Evolutionary conservation across 2,888 invertebrate genomes (phyloP), one percentile per base, ranked within the genome.

Genomic region (Portevinia maculata): DNA sequence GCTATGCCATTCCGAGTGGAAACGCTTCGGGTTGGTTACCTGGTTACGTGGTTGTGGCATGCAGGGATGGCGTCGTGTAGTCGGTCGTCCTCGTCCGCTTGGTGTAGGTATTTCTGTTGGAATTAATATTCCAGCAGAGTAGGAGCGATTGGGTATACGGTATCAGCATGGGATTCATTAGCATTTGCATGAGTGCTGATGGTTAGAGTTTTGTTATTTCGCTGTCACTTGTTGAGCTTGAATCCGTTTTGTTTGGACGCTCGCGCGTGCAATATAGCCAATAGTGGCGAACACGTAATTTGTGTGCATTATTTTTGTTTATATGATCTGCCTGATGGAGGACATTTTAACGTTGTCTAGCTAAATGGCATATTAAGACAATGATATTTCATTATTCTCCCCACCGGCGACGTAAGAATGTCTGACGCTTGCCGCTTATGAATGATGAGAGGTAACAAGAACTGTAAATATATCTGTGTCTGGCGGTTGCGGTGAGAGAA

Each of bases 71-170:
- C 70, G 64, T 71, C 57, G 37, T 28, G 24, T 24, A 15, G 52
- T 24, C 13, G 44, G 9, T 53, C 32, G 30, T 19, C 19, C 6
- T n/a, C 8, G 78, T 65, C 65, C 73, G 53, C 28, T 59, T 41
- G 48, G 17, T 57, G 34, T 11, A 30, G 7, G 7, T 46, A 41
- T 4, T 3, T 34, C 48, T 46, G 21, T 53, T 34, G 50, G 52
- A 65, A 76, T 83, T 83, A 76, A 60, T 83, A 83, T 83, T 76
- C 81, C 46, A 30, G n/a, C 30, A 17, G 59, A 37, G 62, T 57
- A 34, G 48, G 19, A 73, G 39, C 13, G 15, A 13, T n/a, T 50
- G 48, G 11, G 57, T 8, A 9, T 44, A 9, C 19, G 13, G 28
- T 37, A 19, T 21, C 19, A 39, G 19, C 59, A 39, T 60, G 59